Percentiles rank a stretch among this genome's conserved stretches.
Conservation (phyloP, 2,888 invertebrate genomes). For the Netelia fuscicornis region DNA sequence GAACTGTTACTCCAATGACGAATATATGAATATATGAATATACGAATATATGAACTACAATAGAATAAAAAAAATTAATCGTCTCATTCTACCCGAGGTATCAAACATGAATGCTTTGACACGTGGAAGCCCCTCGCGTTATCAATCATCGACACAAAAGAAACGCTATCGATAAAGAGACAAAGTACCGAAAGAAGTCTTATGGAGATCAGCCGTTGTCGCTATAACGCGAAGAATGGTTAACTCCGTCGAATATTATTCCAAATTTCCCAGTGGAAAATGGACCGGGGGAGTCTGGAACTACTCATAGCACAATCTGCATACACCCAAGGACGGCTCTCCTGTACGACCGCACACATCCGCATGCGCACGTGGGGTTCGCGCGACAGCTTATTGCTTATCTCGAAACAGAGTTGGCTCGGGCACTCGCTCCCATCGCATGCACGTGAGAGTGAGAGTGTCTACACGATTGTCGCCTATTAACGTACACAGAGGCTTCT, state of each 20-base stretch:
- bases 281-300: conserved; percentile 32
- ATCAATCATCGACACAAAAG: background rate
- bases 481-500: conserved; percentile 60
- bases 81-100: too few relatives aligned
- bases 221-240: conserved; percentile 12
- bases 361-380: conserved; percentile 9
- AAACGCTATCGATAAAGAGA: conserved; percentile 1
- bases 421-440: conserved; percentile 28
- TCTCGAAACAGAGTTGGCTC: conserved; percentile 57
- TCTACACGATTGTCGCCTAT: conserved; percentile 69
- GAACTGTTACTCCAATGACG: too few relatives aligned
- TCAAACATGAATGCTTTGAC: too few relatives aligned
- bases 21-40: too few relatives aligned
- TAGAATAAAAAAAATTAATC: too few relatives aligned
- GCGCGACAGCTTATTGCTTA: conserved; percentile 70
- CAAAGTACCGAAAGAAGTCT: conserved; percentile 4
- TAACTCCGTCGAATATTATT: conserved; percentile 57
- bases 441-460: conserved; percentile 52
- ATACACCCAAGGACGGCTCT: background rate
- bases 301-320: conserved; percentile 22
- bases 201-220: background rate
- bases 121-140: too few relatives aligned
- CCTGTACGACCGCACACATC: background rate
- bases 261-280: conserved; percentile 41
- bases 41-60: too few relatives aligned